Evolutionary conservation across 1,140 invertebrate genomes (phyloP), one percentile per base, ranked within the genome.

Genomic region (Rhynchophorus ferrugineus): DNA sequence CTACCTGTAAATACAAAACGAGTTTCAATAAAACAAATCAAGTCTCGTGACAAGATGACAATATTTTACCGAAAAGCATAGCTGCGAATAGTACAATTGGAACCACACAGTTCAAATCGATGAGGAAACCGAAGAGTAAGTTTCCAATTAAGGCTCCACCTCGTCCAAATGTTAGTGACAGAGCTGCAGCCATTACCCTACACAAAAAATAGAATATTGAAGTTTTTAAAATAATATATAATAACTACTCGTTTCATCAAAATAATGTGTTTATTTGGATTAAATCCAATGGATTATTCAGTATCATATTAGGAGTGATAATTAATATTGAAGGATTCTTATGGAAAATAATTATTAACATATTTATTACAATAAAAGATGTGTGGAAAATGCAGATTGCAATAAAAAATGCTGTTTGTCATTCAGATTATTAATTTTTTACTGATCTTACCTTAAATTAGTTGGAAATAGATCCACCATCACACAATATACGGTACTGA

Each of bases 401-500:
- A n/a, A n/a, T n/a, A n/a, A n/a, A n/a, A n/a, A n/a, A n/a, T n/a
- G n/a, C n/a, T n/a, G n/a, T n/a, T n/a, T n/a, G n/a, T n/a, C n/a
- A n/a, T n/a, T n/a, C n/a, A n/a, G n/a, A n/a, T n/a, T n/a, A n/a
- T n/a, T n/a, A n/a, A n/a, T n/a, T n/a, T n/a, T n/a, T n/a, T n/a
- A n/a, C 44, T 35, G 11, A 11, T 38, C 37, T 22, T 69, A 84
- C 83, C 84, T 83, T 59, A 87, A 75, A 73, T 86, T 84, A 38
- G 84, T 87, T 56, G 84, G 84, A 71, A 85, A 87, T 57, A 86
- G 71, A 66, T 87, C 83, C 44, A 85, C 83, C 60, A 86, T 78
- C 11, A 85, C 79, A 62, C 83, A 85, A 67, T 84, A 85, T 21
- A 86, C 78, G 44, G 83, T 75, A 68, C 82, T 84, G 62, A 86